Base-by-base conservation (phyloP, 2,888 invertebrate genomes). In the Marasmarcha lunaedactyla region DNA sequence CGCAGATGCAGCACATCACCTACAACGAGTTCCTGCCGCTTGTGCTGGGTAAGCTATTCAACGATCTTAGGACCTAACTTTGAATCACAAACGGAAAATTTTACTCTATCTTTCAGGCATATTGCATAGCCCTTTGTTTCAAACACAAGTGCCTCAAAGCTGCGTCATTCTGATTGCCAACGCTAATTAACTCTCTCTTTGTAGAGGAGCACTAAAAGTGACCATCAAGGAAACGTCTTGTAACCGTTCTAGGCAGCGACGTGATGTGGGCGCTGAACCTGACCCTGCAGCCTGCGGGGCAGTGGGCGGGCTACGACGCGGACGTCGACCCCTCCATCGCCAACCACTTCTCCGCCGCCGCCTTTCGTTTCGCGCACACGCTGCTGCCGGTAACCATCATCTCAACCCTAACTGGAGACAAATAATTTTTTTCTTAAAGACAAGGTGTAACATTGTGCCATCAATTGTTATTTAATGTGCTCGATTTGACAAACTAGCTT, bases 291-390 rank as follows among this genome's bases (percentile, higher is more conserved):
- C 52, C 48, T 12, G 54, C 59, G 0, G 89, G 87, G 0, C 86
- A 85, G 62, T 79, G 84, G 10, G 46, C 60, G 13, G 68, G 67
- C 3, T 93, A 94, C 61, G 87, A 92, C 59, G 70, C 85, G 0
- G 65, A 66, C 0, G 84, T 92, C 6, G 89, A 96, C 63, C 89
- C 95, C 0, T 85, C 88, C 2, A 86, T 96, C 38, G 91, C 93
- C 9, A 96, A 96, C 71, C 89, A 88, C 61, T 95, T 96, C 73
- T 91, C 95, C 0, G 85, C 91, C 0, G 89, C 95, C 0, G 93
- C 91, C 0, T 96, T 95, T 63, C 86, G 97, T 46, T 96, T 97
- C 58, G 97, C 95, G 0, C 95, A 96, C 57, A 94, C 94, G 0
- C 71, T 95, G 10, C 72, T 96, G 13, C 93, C 93, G 38, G 88